Base-by-base conservation (phyloP, 2,888 invertebrate species). In the Eutolmus rufibarbis region DNA sequence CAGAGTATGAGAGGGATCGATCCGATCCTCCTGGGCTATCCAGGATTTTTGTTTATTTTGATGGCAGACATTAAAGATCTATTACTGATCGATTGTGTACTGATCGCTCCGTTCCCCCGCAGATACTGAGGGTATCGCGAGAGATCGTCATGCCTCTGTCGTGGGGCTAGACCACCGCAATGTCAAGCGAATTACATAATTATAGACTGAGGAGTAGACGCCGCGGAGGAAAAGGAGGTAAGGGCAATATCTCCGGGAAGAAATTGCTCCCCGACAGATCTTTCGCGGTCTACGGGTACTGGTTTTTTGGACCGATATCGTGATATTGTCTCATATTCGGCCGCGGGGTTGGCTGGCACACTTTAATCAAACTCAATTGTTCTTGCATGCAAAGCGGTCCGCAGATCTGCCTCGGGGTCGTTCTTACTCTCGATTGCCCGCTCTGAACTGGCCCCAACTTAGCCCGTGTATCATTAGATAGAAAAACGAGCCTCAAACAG, bases 101-200 rank as follows among this genome's bases (percentile, higher is more conserved):
- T 78, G 86, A 86, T 86, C 79, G 66, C 31, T n/a, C 43, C 40
- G 46, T 87, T 66, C 81, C 74, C 74, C 16, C 74, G 43, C 40
- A 74, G n/a, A 40, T 40, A 40, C 2, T 12, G 74, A 74, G 74
- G 8, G 19, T 23, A 46, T 74, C 46, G 19, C 51, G 28, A 9
- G 8, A 74, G 66, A 66, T 85, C 40, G 46, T 56, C 56, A 66
- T 66, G 87, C 46, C 74, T 46, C n/a, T 87, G 79, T 87, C 66
- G 28, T 74, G 74, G 40, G 79, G 66, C 74, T 79, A 86, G 88
- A 88, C 88, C 88, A 88, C 88, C 88, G 87, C 77, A 87, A 87
- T 86, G 82, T 87, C 88, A 86, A 78, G 74, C 82, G 81, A 88
- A 88, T 88, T 88, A 88, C 88, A 88, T 88, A 87, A 88, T 88